These are phyloP conservation scores for Halocynthia roretzi DNA, from an alignment of 23 tunicate genomes.

Conservation along the genomic window DNA sequence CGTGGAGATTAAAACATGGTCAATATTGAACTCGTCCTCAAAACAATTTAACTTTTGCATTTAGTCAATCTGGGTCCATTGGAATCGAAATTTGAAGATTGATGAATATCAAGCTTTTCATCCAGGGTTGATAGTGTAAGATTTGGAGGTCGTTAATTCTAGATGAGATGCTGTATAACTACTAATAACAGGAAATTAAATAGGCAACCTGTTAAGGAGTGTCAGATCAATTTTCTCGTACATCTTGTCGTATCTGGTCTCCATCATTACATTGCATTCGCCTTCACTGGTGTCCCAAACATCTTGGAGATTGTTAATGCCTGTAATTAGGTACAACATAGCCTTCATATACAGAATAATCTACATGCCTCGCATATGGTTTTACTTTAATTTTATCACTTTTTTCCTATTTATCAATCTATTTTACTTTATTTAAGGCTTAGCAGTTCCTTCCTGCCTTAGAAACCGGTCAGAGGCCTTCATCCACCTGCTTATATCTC, in stretches of 20 bases:
- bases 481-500: not conserved
- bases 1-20: not conserved
- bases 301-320: slow-evolving; percentile 96
- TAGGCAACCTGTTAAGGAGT: slow-evolving; percentile 74
- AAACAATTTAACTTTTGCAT: not conserved
- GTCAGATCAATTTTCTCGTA: slow-evolving; percentile 96
- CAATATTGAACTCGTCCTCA: not conserved
- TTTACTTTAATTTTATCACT: not conserved
- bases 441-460: not conserved
- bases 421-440: not conserved
- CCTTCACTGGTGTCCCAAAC: slow-evolving; percentile 99
- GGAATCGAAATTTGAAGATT: not conserved
- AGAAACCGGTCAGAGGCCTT: not conserved
- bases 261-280: slow-evolving; percentile 97
- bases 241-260: slow-evolving; percentile 89
- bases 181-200: no score
- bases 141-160: no score
- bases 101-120: not conserved
- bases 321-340: slow-evolving; percentile 20
- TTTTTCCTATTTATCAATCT: no score
- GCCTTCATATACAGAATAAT: not conserved
- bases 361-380: not conserved
- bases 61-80: not conserved
- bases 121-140: not conserved
- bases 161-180: no score